A percentile compares a stretch with the other conserved stretches of the same genome.
These are phyloP conservation scores for Yasuhikotakia modesta DNA, from an alignment of 2,797 vertebrate genomes.

Conservation along the genomic window DNA sequence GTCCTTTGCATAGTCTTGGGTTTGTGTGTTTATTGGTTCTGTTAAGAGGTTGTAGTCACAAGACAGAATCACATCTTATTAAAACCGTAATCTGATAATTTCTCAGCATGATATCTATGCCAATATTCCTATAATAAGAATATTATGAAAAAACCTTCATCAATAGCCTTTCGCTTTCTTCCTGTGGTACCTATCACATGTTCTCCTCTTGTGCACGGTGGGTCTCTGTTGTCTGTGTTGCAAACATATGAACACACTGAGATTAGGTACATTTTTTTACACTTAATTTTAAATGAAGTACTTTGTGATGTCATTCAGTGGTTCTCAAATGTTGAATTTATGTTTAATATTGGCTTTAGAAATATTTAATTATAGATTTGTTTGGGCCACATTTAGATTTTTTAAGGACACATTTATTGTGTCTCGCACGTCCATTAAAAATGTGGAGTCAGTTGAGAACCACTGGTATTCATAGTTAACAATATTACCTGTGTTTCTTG, in stretches of 20 bases:
- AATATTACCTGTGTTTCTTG: conserved; percentile 36
- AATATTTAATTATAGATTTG: background rate
- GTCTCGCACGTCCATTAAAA: background rate
- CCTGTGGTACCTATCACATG: conserved; percentile 56
- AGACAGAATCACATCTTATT: conserved; percentile 53
- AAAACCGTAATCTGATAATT: conserved; percentile 26
- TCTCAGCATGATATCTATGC: conserved; percentile 40
- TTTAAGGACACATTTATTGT: background rate
- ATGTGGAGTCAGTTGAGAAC: conserved; percentile 11
- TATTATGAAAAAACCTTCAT: conserved; percentile 72
- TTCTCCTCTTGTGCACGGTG: conserved; percentile 29
- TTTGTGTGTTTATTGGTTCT: background rate
- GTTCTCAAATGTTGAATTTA: background rate
- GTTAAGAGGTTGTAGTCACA: conserved; percentile 64
- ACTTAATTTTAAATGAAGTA: background rate
- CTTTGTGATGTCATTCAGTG: background rate
- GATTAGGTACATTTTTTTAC: background rate
- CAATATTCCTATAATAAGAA: conserved; percentile 41
- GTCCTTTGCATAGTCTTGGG: background rate
- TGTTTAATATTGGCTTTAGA: too few species aligned
- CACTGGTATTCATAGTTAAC: background rate
- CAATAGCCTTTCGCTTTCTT: conserved; percentile 74
- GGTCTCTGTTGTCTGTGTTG: conserved; percentile 34
- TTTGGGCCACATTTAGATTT: too few species aligned
- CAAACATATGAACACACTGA: conserved; percentile 12